Base-by-base conservation (phyloP, 2,797 vertebrate species). In the Vespertilio murinus region DNA sequence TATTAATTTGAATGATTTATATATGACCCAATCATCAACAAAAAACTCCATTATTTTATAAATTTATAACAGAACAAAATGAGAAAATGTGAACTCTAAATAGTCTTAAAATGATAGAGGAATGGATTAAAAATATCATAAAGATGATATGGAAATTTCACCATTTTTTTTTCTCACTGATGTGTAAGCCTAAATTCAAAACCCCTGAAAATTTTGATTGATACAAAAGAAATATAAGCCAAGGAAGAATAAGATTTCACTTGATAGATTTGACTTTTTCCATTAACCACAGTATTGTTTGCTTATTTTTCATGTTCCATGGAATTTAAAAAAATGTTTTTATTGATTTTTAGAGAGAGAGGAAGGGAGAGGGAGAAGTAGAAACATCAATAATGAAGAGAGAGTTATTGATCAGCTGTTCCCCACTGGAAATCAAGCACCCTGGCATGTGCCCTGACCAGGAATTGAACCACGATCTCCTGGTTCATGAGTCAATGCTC, bases 31-130 rank as follows among this genome's bases (percentile, higher is more conserved):
- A 30, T 42, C 67, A 86, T 74, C 84, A 69, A 47, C 25, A 67
- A 52, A 74, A 91, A 69, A 20, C 8, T 25, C 20, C 35, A 80
- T 79, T 71, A 5, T 52, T 56, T 33, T n/a, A 74, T 67, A 83
- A 22, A 79, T 83, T 90, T 78, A 67, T 45, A 78, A 78, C 45
- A 82, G 56, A 84, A 90, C 5, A 94, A 93, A 78, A 65, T 79
- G 40, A 71, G 25, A 77, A 84, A 90, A 65, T 8, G 6, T 67
- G 25, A 13, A 79, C 47, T 87, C 47, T 30, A 23, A 86, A 3
- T 47, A 49, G 22, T 10, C 83, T 79, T 79, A 85, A 91, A 82
- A 74, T 65, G 6, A 47, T 16, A 64, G 49, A 88, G 5, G 16
- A 84, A 75, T 90, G 13, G 6, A 67, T 67, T 11, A 38, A 82